phyloP scores from a whole-genome alignment of 2,113 vertebrate species.

The Oreochromis aureus region DNA sequence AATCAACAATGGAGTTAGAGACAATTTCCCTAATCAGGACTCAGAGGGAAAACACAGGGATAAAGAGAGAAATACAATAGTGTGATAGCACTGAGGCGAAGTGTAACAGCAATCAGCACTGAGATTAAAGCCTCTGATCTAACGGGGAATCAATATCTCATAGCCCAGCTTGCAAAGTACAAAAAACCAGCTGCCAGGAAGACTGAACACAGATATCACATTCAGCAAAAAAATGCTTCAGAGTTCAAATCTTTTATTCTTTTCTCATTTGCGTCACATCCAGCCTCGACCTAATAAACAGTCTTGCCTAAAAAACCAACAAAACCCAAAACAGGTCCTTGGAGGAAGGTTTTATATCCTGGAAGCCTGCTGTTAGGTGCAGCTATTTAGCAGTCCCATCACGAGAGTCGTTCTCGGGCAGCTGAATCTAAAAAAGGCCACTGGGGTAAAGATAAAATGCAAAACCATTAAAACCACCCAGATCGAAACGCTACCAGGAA shows the following conservation, averaged over 20 bases:
- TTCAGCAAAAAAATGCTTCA: neutral
- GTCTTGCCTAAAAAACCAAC: neutral
- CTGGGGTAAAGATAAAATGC: neutral
- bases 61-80: neutral
- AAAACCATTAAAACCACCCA: neutral
- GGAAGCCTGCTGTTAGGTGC: neutral
- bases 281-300: neutral
- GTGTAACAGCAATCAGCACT: neutral
- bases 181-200: neutral
- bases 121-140: slow-evolving; percentile 2
- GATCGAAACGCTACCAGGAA: neutral
- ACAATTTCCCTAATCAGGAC: neutral
- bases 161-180: neutral
- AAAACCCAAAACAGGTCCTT: neutral
- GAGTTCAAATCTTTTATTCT: neutral
- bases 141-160: slow-evolving; percentile 1
- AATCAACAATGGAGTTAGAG: neutral
- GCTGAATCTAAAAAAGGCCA: neutral
- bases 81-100: neutral
- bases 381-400: neutral
- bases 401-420: neutral
- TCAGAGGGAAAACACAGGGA: neutral
- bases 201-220: neutral
- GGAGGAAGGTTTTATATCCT: neutral
- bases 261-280: neutral